phyloP scores from a whole-genome alignment of 2,113 vertebrate genomes.

The Calyptommatus sinebrachiatus region DNA sequence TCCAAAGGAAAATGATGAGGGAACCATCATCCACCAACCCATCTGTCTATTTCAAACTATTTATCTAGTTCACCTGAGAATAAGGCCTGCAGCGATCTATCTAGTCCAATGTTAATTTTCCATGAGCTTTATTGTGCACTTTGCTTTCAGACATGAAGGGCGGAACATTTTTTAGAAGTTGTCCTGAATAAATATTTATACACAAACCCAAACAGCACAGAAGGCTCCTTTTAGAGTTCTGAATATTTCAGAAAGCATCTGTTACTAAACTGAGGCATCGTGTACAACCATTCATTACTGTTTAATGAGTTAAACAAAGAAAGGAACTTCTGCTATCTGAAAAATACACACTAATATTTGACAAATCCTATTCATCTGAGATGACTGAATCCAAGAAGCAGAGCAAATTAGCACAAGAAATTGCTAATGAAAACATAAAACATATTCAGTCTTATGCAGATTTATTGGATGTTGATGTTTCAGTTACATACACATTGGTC shows the following conservation, averaged over 20 bases:
- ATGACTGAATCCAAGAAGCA: neutral
- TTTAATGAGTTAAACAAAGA: conserved; percentile 61
- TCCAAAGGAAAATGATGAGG: conserved; percentile 23
- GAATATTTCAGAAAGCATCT: conserved; percentile 73
- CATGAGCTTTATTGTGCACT: conserved; percentile 58
- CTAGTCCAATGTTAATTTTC: conserved; percentile 59
- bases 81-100: conserved; percentile 57
- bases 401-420: conserved; percentile 6
- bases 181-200: conserved; percentile 72
- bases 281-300: conserved; percentile 65
- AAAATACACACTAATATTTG: conserved; percentile 52
- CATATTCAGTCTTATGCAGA: neutral
- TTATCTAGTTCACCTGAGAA: conserved; percentile 57
- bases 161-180: conserved; percentile 66
- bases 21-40: conserved; percentile 32
- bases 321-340: conserved; percentile 53
- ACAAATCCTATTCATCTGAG: conserved; percentile 31
- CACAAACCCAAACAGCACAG: conserved; percentile 67
- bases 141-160: conserved; percentile 60
- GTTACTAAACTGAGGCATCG: conserved; percentile 64
- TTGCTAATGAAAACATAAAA: neutral
- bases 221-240: conserved; percentile 69
- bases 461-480: neutral
- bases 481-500: neutral
- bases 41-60: conserved; percentile 45